A percentile compares a stretch with the other conserved stretches of the same genome.
Conservation (phyloP, 2,888 invertebrate genomes). For the Spisula subtruncata region DNA sequence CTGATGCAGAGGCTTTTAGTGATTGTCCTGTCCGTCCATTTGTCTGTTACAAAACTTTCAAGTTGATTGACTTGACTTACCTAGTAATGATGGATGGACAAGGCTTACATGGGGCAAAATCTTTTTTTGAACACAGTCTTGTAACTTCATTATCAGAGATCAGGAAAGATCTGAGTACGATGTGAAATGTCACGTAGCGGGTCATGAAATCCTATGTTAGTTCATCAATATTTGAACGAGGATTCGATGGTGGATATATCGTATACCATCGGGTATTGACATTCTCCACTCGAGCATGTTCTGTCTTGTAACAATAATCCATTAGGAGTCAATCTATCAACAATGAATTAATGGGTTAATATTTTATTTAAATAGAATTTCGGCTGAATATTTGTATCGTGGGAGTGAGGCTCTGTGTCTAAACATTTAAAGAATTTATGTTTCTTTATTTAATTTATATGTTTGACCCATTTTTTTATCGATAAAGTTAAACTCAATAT, state of each 20-base stretch:
- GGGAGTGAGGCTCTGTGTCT: background rate
- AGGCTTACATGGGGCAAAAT: background rate
- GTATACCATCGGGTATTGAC: background rate
- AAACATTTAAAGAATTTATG: conserved; percentile 19
- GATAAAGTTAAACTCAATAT: background rate
- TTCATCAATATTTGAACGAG: conserved; percentile 10
- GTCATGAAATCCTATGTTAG: background rate
- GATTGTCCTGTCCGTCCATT: no score
- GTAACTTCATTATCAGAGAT: background rate
- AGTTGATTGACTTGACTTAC: no score
- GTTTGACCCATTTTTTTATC: background rate
- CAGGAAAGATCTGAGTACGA: background rate
- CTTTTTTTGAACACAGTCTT: no score
- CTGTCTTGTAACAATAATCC: conserved; percentile 35
- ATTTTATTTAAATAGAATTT: background rate
- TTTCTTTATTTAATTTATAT: background rate
- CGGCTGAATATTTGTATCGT: conserved; percentile 13
- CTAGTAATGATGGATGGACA: no score
- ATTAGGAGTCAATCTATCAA: conserved; percentile 29
- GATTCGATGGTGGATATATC: background rate
- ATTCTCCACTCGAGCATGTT: background rate
- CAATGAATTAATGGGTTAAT: background rate
- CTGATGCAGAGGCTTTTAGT: no score
- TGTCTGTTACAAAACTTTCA: no score
- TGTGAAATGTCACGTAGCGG: background rate